Percentiles rank a stretch among this genome's conserved stretches.
Conservation (phyloP, 2,888 invertebrate genomes). For the Teleiodes luculella region DNA sequence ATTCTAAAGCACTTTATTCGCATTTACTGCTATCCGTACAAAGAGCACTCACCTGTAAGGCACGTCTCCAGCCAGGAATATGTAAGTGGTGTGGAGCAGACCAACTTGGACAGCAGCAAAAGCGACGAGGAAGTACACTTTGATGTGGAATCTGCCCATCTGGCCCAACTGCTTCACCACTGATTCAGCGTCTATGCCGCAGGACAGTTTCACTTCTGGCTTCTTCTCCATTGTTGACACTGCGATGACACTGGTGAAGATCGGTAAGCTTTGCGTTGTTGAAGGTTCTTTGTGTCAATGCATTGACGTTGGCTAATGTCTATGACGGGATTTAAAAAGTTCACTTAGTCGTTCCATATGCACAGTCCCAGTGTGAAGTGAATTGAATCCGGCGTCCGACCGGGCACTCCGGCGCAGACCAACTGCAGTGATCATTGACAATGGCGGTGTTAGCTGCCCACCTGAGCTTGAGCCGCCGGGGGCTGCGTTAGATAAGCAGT, state of each 20-base stretch:
- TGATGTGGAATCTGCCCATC: slow-evolving; percentile 53
- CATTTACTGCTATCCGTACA: too few species aligned
- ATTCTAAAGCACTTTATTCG: too few species aligned
- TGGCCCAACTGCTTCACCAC: slow-evolving; percentile 52
- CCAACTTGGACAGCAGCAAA: slow-evolving; percentile 74
- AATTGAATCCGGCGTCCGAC: neutral
- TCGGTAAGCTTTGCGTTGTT: too few species aligned
- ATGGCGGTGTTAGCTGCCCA: neutral
- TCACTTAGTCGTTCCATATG: too few species aligned
- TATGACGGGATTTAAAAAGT: too few species aligned
- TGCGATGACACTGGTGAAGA: too few species aligned
- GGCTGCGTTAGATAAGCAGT: neutral
- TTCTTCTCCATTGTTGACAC: slow-evolving; percentile 3
- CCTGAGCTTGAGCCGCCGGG: neutral
- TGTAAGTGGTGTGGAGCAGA: slow-evolving; percentile 75
- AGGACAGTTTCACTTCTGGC: slow-evolving; percentile 5
- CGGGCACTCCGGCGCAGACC: neutral
- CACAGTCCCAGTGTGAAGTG: too few species aligned
- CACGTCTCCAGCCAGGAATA: slow-evolving; percentile 76
- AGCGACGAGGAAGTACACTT: slow-evolving; percentile 46
- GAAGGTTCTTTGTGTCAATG: too few species aligned
- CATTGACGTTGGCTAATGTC: too few species aligned
- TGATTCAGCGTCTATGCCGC: slow-evolving; percentile 43
- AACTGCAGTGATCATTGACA: neutral
- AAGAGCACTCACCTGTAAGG: slow-evolving; percentile 76